These are phyloP conservation scores for Eilema depressum DNA, from an alignment of 2,888 invertebrate species.

Conservation along the genomic window DNA sequence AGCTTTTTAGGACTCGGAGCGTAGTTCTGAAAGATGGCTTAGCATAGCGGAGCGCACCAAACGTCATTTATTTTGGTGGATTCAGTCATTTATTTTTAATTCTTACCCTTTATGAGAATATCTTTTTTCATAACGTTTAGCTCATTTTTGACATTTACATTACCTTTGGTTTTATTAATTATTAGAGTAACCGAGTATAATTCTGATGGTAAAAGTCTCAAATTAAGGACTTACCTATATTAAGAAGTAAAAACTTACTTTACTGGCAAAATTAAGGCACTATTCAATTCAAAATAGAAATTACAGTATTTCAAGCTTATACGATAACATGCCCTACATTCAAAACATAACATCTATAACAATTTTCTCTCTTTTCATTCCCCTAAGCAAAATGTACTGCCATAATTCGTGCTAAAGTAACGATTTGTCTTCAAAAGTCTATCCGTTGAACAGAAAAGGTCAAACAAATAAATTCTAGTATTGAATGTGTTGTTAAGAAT, in stretches of 20 bases:
- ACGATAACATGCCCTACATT: background rate
- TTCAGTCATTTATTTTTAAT: too few species aligned
- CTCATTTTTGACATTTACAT: too few species aligned
- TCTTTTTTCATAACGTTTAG: too few species aligned
- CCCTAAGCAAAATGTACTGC: slow-evolving; percentile 30
- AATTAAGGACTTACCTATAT: too few species aligned
- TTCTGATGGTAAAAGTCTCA: too few species aligned
- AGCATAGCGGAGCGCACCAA: too few species aligned
- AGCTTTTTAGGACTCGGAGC: too few species aligned
- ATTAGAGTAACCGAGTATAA: too few species aligned
- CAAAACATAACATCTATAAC: slow-evolving; percentile 1
- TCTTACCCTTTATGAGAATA: too few species aligned
- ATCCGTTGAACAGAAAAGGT: slow-evolving; percentile 52
- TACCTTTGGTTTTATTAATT: too few species aligned
- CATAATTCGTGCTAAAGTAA: slow-evolving; percentile 50
- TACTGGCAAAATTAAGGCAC: background rate
- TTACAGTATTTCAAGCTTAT: background rate
- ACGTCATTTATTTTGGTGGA: too few species aligned
- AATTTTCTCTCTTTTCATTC: slow-evolving; percentile 10
- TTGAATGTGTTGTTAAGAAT: slow-evolving; percentile 15
- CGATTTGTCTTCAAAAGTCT: slow-evolving; percentile 60
- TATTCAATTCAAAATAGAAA: background rate
- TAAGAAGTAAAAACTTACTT: background rate
- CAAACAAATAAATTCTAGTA: slow-evolving; percentile 46
- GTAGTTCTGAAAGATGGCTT: too few species aligned